Evolutionary conservation across 2,113 vertebrate species (phyloP).

Genomic region (Gymnorhina tibicen): DNA sequence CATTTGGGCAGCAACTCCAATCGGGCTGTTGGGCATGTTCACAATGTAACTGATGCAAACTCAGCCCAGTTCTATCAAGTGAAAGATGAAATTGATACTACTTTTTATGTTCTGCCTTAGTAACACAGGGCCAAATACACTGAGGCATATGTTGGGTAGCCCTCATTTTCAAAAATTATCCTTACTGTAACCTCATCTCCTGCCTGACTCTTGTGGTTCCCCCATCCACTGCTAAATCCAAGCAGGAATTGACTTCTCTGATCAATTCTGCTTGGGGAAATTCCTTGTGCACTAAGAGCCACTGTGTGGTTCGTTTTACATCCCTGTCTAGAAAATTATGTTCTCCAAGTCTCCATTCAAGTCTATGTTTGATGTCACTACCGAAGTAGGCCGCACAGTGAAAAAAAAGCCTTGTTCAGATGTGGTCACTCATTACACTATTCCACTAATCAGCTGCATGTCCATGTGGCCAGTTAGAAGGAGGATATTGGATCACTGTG

Average conservation of each 20-base stretch:
- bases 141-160: not conserved
- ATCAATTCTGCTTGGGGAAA: not conserved
- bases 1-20: not conserved
- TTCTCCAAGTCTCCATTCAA: not conserved
- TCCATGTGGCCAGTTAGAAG: not conserved
- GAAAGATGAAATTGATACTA: not conserved
- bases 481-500: not conserved
- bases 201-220: not conserved
- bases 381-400: accelerated
- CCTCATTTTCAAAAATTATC: not conserved
- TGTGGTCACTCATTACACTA: not conserved
- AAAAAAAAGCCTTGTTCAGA: not conserved
- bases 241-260: not conserved
- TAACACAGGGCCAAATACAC: not conserved
- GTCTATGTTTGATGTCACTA: not conserved
- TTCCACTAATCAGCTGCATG: not conserved
- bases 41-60: not conserved
- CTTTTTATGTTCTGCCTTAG: not conserved
- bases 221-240: not conserved
- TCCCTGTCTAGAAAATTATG: not conserved
- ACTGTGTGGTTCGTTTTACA: not conserved
- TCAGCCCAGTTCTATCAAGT: not conserved
- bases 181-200: not conserved
- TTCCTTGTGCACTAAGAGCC: not conserved
- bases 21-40: not conserved